Base-by-base conservation (phyloP, 2,113 vertebrate genomes). In the Amblyornis subalaris region DNA sequence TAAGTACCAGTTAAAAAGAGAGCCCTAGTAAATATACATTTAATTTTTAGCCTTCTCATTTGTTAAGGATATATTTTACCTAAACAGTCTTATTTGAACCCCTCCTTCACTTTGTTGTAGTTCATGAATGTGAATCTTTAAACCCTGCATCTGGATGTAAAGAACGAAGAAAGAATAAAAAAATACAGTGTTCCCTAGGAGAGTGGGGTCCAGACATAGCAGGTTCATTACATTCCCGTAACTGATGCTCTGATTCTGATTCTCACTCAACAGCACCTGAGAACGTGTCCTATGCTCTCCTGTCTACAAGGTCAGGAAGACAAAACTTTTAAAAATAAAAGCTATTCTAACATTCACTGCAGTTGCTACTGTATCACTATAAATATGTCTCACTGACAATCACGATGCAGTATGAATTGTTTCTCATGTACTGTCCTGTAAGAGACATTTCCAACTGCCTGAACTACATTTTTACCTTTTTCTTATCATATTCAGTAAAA, bases 121-220 rank as follows among this genome's bases (percentile, higher is more conserved):
- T 25, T 70, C 13, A 31, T 7, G 5, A 31, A 44, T 71, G 31
- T 64, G 28, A 71, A 62, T 14, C 10, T 54, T 77, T n/a, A 55
- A 57, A 60, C 17, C 8, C 18, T 48, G 31, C 13, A 38, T 33
- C 33, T 22, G 10, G 23, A 55, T 22, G 12, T n/a, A 51, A 74
- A 51, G 26, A 55, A 65, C 16, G 14, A 85, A 60, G 17, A 12
- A 55, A 40, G 17, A 80, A 31, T 14, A 28, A 7, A 51, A 51
- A 86, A 51, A 7, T 3, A 6, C 0, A 4, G 13, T 7, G 20
- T 28, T 29, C n/a, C 44, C 14, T 35, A 21, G 10, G 12, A 72
- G 26, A 79, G 20, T 22, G 11, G 15, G 42, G 17, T 65, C 42
- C 51, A 70, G 61, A 33, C 25, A 42, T 0, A 54, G 12, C 29